Evolutionary conservation across 2,888 invertebrate genomes (phyloP).

Genomic region (Drosophila peninsularis): DNA sequence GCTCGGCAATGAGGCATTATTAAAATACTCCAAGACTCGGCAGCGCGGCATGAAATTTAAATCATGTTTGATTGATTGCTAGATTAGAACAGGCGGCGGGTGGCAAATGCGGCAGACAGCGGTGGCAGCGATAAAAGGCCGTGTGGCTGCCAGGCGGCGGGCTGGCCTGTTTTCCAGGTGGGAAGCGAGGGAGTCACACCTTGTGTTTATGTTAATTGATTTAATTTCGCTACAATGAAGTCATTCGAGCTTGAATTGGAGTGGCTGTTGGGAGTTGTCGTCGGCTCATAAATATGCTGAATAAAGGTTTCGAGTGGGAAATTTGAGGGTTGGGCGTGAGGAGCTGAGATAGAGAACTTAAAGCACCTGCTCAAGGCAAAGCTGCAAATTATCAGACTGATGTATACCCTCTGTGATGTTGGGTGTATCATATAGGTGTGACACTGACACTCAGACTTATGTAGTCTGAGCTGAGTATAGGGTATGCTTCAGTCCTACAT

Average conservation of each 20-base stretch:
- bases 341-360: background rate
- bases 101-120: slow-evolving; percentile 19
- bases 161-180: background rate
- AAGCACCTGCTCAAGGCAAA: slow-evolving; percentile 27
- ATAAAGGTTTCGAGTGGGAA: slow-evolving; percentile 6
- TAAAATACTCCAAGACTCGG: slow-evolving; percentile 27
- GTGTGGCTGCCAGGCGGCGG: background rate
- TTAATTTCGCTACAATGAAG: slow-evolving; percentile 78
- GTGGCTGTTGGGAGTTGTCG: slow-evolving; percentile 28
- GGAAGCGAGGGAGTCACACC: slow-evolving; percentile 50
- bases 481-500: no score
- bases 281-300: slow-evolving; percentile 69
- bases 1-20: slow-evolving; percentile 15
- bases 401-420: background rate
- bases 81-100: slow-evolving; percentile 62
- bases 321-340: slow-evolving; percentile 2
- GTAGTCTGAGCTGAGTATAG: no score
- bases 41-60: slow-evolving; percentile 77
- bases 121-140: slow-evolving; percentile 50
- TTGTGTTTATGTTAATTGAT: slow-evolving; percentile 70
- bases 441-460: no score
- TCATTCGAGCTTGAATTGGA: slow-evolving; percentile 46
- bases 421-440: background rate
- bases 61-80: slow-evolving; percentile 82
- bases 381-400: slow-evolving; percentile 4